Percentiles rank a stretch among this genome's conserved stretches.
phyloP scores from a whole-genome alignment of 2,113 vertebrate species.

The Melanocharis versteri region DNA sequence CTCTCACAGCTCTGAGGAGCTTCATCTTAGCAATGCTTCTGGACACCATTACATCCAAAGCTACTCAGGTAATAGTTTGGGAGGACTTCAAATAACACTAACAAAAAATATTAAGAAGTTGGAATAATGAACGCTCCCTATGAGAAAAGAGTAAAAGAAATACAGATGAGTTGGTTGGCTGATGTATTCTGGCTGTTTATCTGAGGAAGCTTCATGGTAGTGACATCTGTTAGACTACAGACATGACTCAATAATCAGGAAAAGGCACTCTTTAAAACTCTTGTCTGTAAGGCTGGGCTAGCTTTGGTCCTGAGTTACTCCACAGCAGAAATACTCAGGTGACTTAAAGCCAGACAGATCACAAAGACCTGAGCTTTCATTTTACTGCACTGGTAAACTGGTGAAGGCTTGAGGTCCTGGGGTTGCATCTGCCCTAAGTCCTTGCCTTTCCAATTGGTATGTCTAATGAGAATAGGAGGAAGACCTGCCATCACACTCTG shows the following conservation, averaged over 20 bases:
- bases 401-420: background rate
- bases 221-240: background rate
- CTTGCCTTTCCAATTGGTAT: background rate
- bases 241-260: background rate
- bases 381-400: background rate
- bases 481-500: background rate
- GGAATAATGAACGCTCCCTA: background rate
- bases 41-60: background rate
- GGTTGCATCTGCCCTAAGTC: background rate
- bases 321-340: background rate
- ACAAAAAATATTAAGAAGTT: background rate
- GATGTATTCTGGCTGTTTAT: background rate
- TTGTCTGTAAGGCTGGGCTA: background rate
- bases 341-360: background rate
- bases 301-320: background rate
- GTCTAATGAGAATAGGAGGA: background rate
- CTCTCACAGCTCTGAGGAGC: background rate
- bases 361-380: background rate
- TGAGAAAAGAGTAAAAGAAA: background rate
- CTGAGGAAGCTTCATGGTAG: background rate
- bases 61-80: background rate
- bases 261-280: background rate
- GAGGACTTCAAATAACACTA: background rate
- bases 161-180: background rate
- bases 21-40: background rate